phyloP scores from a whole-genome alignment of 2,113 vertebrate species.

The Trichomycterus rosablanca region DNA sequence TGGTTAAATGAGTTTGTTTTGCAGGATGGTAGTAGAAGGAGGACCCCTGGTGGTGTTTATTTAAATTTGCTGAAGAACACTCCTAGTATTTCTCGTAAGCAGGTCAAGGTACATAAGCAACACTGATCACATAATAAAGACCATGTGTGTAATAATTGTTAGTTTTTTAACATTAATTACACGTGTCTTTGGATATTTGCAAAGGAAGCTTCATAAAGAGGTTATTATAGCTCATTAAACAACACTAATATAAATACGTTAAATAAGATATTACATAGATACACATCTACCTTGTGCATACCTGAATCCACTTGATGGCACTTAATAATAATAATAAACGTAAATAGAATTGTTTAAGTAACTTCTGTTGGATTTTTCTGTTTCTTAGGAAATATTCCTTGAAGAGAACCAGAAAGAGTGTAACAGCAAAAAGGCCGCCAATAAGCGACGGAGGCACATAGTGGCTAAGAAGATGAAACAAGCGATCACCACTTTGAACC shows the following conservation, averaged over 20 bases:
- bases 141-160: too few species aligned
- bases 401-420: slow-evolving; percentile 82
- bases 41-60: slow-evolving; percentile 94
- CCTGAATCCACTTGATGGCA: too few species aligned
- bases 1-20: slow-evolving; percentile 5
- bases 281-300: too few species aligned
- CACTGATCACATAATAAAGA: too few species aligned
- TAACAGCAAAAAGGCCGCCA: slow-evolving; percentile 87
- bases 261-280: too few species aligned
- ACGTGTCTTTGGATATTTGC: too few species aligned
- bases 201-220: too few species aligned
- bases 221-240: too few species aligned
- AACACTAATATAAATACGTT: too few species aligned
- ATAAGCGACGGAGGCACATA: slow-evolving; percentile 82
- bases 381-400: slow-evolving; percentile 78
- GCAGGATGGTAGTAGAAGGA: slow-evolving; percentile 86
- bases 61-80: slow-evolving; percentile 91
- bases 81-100: slow-evolving; percentile 79
- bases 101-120: slow-evolving; percentile 76
- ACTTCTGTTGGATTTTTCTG: neutral
- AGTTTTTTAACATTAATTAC: neutral
- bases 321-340: too few species aligned
- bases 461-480: slow-evolving; percentile 95
- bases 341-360: too few species aligned
- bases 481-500: slow-evolving; percentile 85